Conservation (phyloP, 2,888 invertebrate genomes). For the Chironomus riparius region DNA sequence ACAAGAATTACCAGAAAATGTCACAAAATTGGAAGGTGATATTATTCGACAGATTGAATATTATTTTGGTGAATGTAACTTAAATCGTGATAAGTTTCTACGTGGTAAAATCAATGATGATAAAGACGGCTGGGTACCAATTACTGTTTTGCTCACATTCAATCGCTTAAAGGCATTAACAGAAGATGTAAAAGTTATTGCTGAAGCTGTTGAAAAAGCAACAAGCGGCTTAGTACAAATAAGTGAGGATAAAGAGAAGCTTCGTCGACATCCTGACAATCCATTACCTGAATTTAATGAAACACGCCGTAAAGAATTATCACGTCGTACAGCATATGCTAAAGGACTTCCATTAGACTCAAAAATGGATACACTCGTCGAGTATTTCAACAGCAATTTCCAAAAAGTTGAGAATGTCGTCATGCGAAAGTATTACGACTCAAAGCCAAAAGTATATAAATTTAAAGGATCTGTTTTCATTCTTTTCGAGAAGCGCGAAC, state of each 20-base stretch:
- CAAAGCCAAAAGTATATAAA: slow-evolving; percentile 51
- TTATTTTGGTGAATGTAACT: slow-evolving; percentile 80
- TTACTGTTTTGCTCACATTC: slow-evolving; percentile 77
- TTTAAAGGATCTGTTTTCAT: slow-evolving; percentile 92
- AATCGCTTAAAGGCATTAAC: slow-evolving; percentile 71
- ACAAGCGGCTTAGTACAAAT: slow-evolving; percentile 63
- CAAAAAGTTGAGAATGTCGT: slow-evolving; percentile 61
- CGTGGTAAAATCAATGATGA: slow-evolving; percentile 73
- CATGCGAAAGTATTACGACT: slow-evolving; percentile 53
- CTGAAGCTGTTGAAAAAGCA: slow-evolving; percentile 65
- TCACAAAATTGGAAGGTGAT: slow-evolving; percentile 46
- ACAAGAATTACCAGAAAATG: background rate
- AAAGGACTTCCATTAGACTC: slow-evolving; percentile 73
- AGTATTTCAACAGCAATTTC: slow-evolving; percentile 59
- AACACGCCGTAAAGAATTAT: slow-evolving; percentile 69
- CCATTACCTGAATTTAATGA: slow-evolving; percentile 75
- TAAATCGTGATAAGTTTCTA: slow-evolving; percentile 89
- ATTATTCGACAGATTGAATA: slow-evolving; percentile 57
- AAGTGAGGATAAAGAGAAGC: slow-evolving; percentile 47
- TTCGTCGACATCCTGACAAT: slow-evolving; percentile 59
- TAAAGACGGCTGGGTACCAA: slow-evolving; percentile 86
- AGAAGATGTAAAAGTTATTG: slow-evolving; percentile 59
- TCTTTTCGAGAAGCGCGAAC: slow-evolving; percentile 71
- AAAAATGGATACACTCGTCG: slow-evolving; percentile 60
- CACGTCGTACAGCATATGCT: slow-evolving; percentile 69